These are phyloP conservation scores for Axea sp. DNA, from an alignment of 2,888 invertebrate species.

Conservation along the genomic window DNA sequence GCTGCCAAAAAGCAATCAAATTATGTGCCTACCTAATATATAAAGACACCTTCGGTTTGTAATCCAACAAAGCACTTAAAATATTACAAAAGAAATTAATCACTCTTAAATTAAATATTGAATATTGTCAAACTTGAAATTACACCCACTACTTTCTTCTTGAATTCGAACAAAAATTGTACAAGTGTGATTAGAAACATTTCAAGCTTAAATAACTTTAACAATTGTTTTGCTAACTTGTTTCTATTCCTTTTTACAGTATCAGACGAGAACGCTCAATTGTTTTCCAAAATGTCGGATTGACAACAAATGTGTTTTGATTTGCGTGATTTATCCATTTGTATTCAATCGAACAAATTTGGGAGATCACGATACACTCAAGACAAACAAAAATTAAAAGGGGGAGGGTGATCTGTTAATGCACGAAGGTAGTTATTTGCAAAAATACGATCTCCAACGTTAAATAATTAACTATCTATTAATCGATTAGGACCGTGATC, in stretches of 20 bases:
- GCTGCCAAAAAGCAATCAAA: background rate
- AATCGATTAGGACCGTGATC: constrained; percentile 34
- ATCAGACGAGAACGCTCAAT: constrained; percentile 6
- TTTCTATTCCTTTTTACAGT: too few species aligned
- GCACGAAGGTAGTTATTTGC: constrained; percentile 68
- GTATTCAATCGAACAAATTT: constrained; percentile 23
- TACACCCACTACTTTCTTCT: constrained; percentile 14
- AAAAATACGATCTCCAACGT: constrained; percentile 70
- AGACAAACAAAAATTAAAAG: constrained; percentile 12
- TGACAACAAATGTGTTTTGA: background rate
- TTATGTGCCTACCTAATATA: background rate
- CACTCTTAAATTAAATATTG: too few species aligned
- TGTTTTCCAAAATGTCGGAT: background rate
- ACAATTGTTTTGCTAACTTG: too few species aligned
- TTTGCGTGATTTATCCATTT: background rate
- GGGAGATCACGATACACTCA: constrained; percentile 19
- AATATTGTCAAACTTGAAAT: too few species aligned
- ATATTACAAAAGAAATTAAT: too few species aligned
- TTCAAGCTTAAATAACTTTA: too few species aligned
- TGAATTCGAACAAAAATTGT: background rate
- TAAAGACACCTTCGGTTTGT: background rate
- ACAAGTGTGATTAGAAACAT: too few species aligned
- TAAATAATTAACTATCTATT: constrained; percentile 37
- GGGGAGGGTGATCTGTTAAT: constrained; percentile 62
- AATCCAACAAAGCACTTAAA: constrained; percentile 8